Base-by-base conservation (phyloP, 2,888 invertebrate species). In the Caenorhabditis angaria region DNA sequence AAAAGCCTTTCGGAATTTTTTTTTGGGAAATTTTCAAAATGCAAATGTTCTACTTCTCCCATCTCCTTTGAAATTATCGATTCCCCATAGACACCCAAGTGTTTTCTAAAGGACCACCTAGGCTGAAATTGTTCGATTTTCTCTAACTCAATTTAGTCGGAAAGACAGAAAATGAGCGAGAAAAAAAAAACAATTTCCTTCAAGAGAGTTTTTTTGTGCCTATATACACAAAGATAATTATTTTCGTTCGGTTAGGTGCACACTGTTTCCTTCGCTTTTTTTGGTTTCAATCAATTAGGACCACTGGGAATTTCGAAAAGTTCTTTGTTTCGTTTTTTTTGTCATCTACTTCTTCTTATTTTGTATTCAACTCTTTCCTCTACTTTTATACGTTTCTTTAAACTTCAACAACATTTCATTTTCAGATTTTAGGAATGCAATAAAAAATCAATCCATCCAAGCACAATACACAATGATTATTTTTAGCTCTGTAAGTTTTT, bases 91-190 rank as follows among this genome's bases (percentile, higher is more conserved):
- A n/a, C n/a, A n/a, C n/a, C n/a, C n/a, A n/a, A n/a, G n/a, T n/a
- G n/a, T n/a, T n/a, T n/a, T n/a, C n/a, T n/a, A n/a, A n/a, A n/a
- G n/a, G n/a, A n/a, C n/a, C n/a, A n/a, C n/a, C n/a, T n/a, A n/a
- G n/a, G n/a, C n/a, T n/a, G n/a, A n/a, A n/a, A n/a, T n/a, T n/a
- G n/a, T n/a, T n/a, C n/a, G n/a, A n/a, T n/a, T n/a, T n/a, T n/a
- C n/a, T n/a, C n/a, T n/a, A n/a, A n/a, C n/a, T n/a, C 68, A 62
- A 8, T 68, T 62, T 22, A 62, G 68, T 48, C 68, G 63, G 8
- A 64, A 70, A 53, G 64, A 70, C 63, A 63, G 65, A 41, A n/a
- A 55, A 8, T 28, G 27, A 55, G 18, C 28, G 8, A 27, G n/a
- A 24, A 55, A 55, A 55, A 55, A 25, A 55, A 55, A 28, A 55